Evolutionary conservation across 1,140 invertebrate species (phyloP).

Genomic region (Grapholita molesta): DNA sequence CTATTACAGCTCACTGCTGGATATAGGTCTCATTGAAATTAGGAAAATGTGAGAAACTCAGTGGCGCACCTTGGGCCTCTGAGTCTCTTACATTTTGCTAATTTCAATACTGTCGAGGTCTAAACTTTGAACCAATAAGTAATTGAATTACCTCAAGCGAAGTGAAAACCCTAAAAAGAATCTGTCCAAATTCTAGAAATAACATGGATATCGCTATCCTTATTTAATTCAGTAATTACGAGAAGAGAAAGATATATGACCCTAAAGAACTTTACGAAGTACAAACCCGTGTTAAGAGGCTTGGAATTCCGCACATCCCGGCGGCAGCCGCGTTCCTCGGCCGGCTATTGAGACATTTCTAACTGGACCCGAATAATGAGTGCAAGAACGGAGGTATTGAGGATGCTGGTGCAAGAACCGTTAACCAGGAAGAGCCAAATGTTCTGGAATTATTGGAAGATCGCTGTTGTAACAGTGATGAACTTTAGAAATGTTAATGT

Average conservation of each 20-base stretch:
- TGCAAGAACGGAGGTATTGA: background rate
- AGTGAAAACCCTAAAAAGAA: background rate
- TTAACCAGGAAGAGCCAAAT: background rate
- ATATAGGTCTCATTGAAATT: too few species aligned
- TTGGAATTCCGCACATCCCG: constrained; percentile 22
- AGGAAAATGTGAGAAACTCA: too few species aligned
- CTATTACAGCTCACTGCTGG: too few species aligned
- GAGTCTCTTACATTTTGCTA: too few species aligned
- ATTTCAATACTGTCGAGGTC: too few species aligned
- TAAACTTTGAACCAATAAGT: too few species aligned
- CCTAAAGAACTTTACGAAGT: background rate
- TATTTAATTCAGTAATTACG: background rate
- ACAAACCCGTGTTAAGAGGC: constrained; percentile 20
- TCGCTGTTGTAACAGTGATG: constrained; percentile 14
- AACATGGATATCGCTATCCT: background rate
- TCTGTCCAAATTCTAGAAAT: background rate
- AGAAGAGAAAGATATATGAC: background rate
- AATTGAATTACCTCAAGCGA: background rate
- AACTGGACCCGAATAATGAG: constrained; percentile 7
- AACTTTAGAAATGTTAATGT: too few species aligned
- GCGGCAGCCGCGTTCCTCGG: constrained; percentile 32
- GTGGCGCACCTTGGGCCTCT: too few species aligned
- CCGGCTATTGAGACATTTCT: constrained; percentile 23
- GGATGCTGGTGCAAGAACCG: background rate
- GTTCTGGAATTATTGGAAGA: background rate